Evolutionary conservation across 1,140 invertebrate genomes (phyloP).

Genomic region (Luehdorfia chinensis): DNA sequence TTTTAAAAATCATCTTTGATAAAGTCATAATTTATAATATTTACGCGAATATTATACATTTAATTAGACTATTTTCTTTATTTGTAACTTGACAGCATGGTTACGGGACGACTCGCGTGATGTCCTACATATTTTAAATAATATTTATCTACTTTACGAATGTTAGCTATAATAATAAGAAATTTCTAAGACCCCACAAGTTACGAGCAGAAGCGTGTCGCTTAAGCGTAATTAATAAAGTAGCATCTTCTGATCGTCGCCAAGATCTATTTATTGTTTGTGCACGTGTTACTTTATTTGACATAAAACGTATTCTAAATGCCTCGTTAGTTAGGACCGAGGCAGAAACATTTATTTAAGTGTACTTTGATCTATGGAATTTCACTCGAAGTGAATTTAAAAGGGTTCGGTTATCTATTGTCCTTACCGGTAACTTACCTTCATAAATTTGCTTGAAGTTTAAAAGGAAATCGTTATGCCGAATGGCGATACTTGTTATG

Average conservation of each 20-base stretch:
- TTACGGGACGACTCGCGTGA: no score
- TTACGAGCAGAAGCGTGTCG: slow-evolving; percentile 13
- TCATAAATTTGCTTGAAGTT: slow-evolving; percentile 5
- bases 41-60: no score
- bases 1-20: no score
- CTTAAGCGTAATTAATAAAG: slow-evolving; percentile 17
- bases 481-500: no score
- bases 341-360: slow-evolving; percentile 44
- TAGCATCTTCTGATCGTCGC: slow-evolving; percentile 24
- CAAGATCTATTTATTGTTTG: slow-evolving; percentile 67
- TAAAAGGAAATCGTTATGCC: slow-evolving; percentile 1
- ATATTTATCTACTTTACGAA: no score
- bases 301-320: slow-evolving; percentile 68
- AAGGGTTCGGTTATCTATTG: slow-evolving; percentile 19
- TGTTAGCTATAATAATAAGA: no score
- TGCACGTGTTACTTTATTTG: slow-evolving; percentile 70
- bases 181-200: no score
- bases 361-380: slow-evolving; percentile 47
- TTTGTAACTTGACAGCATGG: no score
- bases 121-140: no score
- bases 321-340: slow-evolving; percentile 51
- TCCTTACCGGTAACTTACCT: neutral
- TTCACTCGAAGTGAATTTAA: slow-evolving; percentile 13
- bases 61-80: no score
- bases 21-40: no score